Conservation (phyloP, 2,113 vertebrate genomes). For the Otis tarda region DNA sequence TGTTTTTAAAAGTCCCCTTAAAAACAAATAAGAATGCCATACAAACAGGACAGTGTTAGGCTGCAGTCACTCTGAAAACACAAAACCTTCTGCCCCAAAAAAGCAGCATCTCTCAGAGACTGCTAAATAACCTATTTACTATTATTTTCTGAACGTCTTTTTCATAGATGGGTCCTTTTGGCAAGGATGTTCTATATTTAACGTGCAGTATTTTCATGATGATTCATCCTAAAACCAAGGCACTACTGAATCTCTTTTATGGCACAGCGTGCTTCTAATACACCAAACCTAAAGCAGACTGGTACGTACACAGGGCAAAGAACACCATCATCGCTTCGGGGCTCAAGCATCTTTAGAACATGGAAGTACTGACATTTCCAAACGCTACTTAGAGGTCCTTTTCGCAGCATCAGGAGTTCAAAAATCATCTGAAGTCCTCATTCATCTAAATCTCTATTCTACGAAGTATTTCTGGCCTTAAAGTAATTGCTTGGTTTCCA, state of each 20-base stretch:
- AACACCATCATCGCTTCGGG: accelerated
- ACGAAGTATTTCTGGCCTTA: neutral
- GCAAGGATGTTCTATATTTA: neutral
- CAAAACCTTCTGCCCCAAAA: neutral
- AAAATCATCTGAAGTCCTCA: neutral
- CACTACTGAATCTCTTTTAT: neutral
- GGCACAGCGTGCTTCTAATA: neutral
- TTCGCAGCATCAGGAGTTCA: neutral
- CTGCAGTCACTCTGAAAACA: neutral
- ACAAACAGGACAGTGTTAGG: neutral
- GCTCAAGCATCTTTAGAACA: neutral
- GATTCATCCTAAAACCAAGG: neutral
- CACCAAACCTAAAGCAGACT: neutral
- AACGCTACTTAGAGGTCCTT: neutral
- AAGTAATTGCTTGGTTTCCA: neutral
- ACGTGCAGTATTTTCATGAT: neutral
- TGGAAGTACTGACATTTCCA: neutral
- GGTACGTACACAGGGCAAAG: accelerated
- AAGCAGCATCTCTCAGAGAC: neutral
- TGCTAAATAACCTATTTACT: neutral
- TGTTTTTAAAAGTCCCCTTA: neutral
- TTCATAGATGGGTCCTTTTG: neutral
- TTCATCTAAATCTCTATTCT: neutral
- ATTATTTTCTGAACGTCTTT: neutral
- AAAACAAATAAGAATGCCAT: neutral